phyloP scores from a whole-genome alignment of 2,888 invertebrate species.

The Tryphoninae sp. region DNA sequence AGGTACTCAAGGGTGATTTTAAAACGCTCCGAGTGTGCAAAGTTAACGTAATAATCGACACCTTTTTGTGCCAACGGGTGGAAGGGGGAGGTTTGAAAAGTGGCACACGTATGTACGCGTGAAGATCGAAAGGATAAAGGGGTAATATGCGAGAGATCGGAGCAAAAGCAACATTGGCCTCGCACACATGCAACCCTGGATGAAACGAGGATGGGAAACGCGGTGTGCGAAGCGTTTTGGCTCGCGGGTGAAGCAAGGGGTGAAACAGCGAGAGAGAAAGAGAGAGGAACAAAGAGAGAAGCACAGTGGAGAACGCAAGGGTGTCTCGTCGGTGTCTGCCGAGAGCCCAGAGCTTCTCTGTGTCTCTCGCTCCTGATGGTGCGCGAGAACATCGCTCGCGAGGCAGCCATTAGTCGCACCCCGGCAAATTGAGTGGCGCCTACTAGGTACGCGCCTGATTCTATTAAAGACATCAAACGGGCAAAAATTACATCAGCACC shows the following conservation, averaged over 20 bases:
- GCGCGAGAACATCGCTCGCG: slow-evolving; percentile 54
- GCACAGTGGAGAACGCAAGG: slow-evolving; percentile 15
- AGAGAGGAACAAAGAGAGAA: neutral
- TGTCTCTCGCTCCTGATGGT: slow-evolving; percentile 36
- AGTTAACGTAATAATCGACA: slow-evolving; percentile 20
- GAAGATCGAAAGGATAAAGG: slow-evolving; percentile 14
- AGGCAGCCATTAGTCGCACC: slow-evolving; percentile 80
- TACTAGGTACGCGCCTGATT: slow-evolving; percentile 80
- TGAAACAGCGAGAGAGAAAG: neutral
- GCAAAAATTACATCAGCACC: slow-evolving; percentile 80
- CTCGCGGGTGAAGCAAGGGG: neutral
- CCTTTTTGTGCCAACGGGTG: neutral
- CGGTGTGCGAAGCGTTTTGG: neutral
- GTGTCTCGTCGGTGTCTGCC: slow-evolving; percentile 64
- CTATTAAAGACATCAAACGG: slow-evolving; percentile 81
- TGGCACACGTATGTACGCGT: neutral
- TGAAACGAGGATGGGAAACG: neutral
- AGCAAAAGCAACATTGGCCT: neutral
- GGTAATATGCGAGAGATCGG: slow-evolving; percentile 4
- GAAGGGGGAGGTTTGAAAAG: neutral
- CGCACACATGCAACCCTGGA: neutral
- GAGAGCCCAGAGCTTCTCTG: slow-evolving; percentile 23
- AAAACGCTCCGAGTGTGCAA: neutral
- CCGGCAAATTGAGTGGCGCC: slow-evolving; percentile 80
- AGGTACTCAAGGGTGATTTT: neutral